Percentiles rank a stretch among this genome's conserved stretches.
These are phyloP conservation scores for Ellobius talpinus DNA, from an alignment of 2,113 vertebrate genomes.

Conservation along the genomic window DNA sequence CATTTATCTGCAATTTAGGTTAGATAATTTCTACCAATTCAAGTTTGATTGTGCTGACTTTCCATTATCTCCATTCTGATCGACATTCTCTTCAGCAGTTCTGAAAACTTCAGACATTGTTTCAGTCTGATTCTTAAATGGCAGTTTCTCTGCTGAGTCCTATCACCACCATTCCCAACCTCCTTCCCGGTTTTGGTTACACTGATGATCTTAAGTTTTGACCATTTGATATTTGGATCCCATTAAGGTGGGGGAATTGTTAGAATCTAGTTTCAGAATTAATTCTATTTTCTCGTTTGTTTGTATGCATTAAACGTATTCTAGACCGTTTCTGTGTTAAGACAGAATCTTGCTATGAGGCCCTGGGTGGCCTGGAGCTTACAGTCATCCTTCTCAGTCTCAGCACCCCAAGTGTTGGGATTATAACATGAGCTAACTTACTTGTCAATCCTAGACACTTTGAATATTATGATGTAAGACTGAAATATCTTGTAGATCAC, in stretches of 20 bases:
- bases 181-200: neutral
- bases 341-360: neutral
- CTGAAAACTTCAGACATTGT: neutral
- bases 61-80: neutral
- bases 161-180: no score
- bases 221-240: neutral
- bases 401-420: neutral
- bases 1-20: neutral
- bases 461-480: neutral
- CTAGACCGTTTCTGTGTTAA: neutral
- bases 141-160: neutral
- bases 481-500: neutral
- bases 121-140: neutral
- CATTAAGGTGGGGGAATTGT: neutral
- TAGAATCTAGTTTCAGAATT: neutral
- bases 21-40: neutral
- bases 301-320: neutral
- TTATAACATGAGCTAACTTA: neutral
- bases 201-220: neutral
- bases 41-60: neutral
- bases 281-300: neutral
- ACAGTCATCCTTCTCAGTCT: neutral
- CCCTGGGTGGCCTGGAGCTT: neutral
- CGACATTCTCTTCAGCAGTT: neutral
- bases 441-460: neutral